Conservation (phyloP, 1,140 invertebrate species). For the Drosophila triauraria region DNA sequence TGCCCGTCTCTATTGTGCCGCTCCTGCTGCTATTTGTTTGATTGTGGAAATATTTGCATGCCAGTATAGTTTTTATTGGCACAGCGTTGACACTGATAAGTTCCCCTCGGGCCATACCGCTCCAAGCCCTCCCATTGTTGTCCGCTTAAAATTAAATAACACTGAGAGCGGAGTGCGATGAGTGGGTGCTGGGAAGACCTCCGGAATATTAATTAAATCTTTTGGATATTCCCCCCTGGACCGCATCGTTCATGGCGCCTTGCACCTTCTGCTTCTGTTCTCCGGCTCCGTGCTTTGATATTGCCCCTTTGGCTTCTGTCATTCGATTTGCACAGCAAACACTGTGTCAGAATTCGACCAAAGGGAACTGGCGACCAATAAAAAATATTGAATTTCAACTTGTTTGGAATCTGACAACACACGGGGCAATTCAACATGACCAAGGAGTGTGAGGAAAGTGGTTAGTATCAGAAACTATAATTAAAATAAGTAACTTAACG, state of each 20-base stretch:
- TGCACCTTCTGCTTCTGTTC: conserved; percentile 19
- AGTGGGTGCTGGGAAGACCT: conserved; percentile 11
- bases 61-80: conserved; percentile 82
- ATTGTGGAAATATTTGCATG: conserved; percentile 81
- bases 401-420: conserved; percentile 9
- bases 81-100: conserved; percentile 83
- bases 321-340: conserved; percentile 79
- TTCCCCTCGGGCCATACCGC: conserved; percentile 60
- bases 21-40: conserved; percentile 70
- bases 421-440: neutral
- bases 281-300: conserved; percentile 14
- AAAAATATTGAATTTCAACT: conserved; percentile 59
- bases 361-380: conserved; percentile 38
- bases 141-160: conserved; percentile 69
- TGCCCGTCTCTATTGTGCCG: conserved; percentile 55
- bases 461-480: neutral
- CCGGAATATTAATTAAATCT: conserved; percentile 66
- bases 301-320: conserved; percentile 61
- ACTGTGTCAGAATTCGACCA: conserved; percentile 49
- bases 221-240: conserved; percentile 27
- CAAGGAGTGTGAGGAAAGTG: neutral
- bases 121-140: conserved; percentile 1
- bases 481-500: too few relatives aligned
- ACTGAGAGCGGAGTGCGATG: conserved; percentile 4
- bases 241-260: neutral